Conservation (phyloP, 2,888 invertebrate species). For the Pristionchus entomophagus region DNA sequence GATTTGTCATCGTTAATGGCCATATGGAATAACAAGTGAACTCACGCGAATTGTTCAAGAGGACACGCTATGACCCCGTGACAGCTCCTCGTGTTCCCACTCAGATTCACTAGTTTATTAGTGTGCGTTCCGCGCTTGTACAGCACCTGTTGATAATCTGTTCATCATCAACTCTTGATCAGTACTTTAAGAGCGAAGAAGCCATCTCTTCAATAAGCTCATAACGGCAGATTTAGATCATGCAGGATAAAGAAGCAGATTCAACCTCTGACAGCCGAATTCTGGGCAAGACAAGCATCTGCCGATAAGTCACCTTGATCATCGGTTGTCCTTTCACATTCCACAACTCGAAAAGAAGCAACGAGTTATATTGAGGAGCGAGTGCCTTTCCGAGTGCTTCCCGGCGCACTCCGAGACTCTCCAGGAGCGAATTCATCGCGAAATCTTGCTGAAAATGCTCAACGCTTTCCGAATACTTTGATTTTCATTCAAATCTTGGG, state of each 20-base stretch:
- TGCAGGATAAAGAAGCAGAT: too few relatives aligned
- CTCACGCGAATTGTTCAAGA: slow-evolving; percentile 45
- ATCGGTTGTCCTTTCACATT: slow-evolving; percentile 44
- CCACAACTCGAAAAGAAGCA: slow-evolving; percentile 45
- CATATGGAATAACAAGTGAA: not conserved
- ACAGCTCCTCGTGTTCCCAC: slow-evolving; percentile 44
- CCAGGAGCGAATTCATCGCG: slow-evolving; percentile 1
- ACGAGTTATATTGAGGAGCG: slow-evolving; percentile 6
- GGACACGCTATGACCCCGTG: slow-evolving; percentile 46
- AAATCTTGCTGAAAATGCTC: slow-evolving; percentile 39
- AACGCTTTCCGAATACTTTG: too few relatives aligned
- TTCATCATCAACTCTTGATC: not conserved
- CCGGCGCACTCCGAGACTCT: slow-evolving; percentile 27
- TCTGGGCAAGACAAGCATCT: too few relatives aligned
- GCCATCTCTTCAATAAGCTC: too few relatives aligned
- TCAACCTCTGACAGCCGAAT: too few relatives aligned
- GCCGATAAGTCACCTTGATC: slow-evolving; percentile 44
- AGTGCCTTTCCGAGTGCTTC: slow-evolving; percentile 48
- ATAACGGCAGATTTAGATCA: too few relatives aligned
- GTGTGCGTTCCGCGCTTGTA: slow-evolving; percentile 46
- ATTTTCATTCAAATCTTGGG: not conserved
- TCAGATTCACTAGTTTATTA: slow-evolving; percentile 31
- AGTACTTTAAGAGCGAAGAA: too few relatives aligned
- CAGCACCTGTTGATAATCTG: not conserved
- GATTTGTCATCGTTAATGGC: too few relatives aligned